Base-by-base conservation (phyloP, 2,797 vertebrate genomes). In the Darevskia mixta region DNA sequence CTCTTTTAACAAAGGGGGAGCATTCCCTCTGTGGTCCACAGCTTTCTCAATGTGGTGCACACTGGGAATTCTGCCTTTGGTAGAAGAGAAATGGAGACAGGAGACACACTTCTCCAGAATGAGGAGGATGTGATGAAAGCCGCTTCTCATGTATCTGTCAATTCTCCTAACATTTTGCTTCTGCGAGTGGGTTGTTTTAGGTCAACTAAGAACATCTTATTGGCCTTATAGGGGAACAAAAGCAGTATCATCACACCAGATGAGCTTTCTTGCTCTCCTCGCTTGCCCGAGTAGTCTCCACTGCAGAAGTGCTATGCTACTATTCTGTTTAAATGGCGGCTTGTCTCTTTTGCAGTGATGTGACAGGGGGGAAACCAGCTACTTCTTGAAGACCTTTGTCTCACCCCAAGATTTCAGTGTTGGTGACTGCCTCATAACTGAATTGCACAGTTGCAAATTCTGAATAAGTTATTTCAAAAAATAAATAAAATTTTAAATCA, bases 61-160 rank as follows among this genome's bases (percentile, higher is more conserved):
- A 88, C 85, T 82, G 83, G 72, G 4, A 77, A 23, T 87, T 94
- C 78, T 41, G 45, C 80, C 91, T 90, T 76, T 93, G 66, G 69
- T 79, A 66, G 87, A 91, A 75, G 9, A 0, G 0, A 89, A 88
- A 85, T 64, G 69, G 73, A 85, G 38, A 32, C n/a, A 27, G 13
- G 29, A 75, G 29, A 79, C 41, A 35, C 32, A 25, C 23, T 61
- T 73, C 79, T 41, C 69, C 92, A 93, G 71, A 23, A 73, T 87
- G 84, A 82, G 90, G 88, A 80, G 71, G 87, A 55, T 75, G 75
- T 8, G 85, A 86, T 82, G 86, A 73, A 29, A 94, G 83, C 73
- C 0, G 0, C 85, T 85, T 79, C 6, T 83, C 27, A 18, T 27
- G 88, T 89, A 71, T 67, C 32, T 78, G 43, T 41, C 72, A 55